phyloP scores from a whole-genome alignment of 2,888 invertebrate genomes.

The Tipula lateralis region DNA sequence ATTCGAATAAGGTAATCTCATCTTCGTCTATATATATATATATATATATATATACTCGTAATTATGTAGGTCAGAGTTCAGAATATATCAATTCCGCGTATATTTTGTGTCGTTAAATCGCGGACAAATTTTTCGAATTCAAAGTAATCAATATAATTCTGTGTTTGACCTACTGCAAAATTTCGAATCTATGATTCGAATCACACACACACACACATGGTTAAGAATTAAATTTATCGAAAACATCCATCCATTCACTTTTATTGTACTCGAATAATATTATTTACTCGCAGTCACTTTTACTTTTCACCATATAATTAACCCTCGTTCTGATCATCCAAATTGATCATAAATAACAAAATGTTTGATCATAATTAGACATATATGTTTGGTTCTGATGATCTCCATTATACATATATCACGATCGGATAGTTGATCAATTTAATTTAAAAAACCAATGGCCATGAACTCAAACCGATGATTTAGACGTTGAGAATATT shows the following conservation, averaged over 20 bases:
- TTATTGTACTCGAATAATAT: neutral
- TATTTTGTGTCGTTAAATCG: neutral
- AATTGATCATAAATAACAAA: neutral
- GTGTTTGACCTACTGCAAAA: neutral
- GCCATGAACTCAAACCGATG: neutral
- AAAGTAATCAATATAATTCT: neutral
- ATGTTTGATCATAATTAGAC: too few species aligned
- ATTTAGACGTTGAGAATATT: neutral
- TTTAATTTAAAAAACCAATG: neutral
- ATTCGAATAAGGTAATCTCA: neutral
- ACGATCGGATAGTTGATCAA: neutral
- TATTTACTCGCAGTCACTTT: neutral
- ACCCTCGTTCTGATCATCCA: neutral
- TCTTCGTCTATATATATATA: too few species aligned
- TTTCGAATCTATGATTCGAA: neutral
- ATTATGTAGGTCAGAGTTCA: neutral
- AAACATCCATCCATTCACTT: neutral
- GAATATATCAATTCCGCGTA: neutral
- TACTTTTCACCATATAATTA: neutral
- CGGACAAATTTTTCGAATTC: neutral
- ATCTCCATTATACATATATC: neutral
- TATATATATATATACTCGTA: too few species aligned
- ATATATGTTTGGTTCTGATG: too few species aligned
- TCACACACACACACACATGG: too few species aligned
- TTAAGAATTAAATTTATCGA: neutral